Evolutionary conservation across 2,113 vertebrate genomes (phyloP), one percentile per base, ranked within the genome.

Genomic region (Malurus elegans): DNA sequence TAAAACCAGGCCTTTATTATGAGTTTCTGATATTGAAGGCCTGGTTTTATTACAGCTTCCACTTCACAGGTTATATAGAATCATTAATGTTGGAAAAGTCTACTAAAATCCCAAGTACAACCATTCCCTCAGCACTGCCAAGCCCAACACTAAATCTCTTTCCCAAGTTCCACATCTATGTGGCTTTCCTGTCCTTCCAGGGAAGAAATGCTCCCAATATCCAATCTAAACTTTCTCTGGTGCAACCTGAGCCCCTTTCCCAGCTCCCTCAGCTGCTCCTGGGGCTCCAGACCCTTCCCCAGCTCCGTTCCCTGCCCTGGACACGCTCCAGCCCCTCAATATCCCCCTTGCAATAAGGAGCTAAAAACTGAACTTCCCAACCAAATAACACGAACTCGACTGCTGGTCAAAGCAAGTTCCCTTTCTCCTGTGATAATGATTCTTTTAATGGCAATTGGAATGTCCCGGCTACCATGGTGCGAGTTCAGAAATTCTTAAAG

Each of bases 311-410:
- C 36, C 36, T 36, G 36, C 36, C n/a, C 61, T 53, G 45, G 24
- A 74, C 14, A 67, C 0, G 0, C 29, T 74, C 19, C 61, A 60
- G 45, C 13, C 54, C 8, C 61, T 60, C 45, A 4, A 1, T 5
- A 38, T 4, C 24, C 5, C 20, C 47, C 16, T 34, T 40, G 38
- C 2, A 14, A 1, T 29, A 12, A 45, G 13, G 29, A 5, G 19
- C 17, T 6, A 11, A 47, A 53, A 81, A 40, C n/a, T 67, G 38
- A 74, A 74, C 17, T 72, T 83, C 14, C 7, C 48, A 51, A 6
- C 6, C 42, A 66, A 83, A 20, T 28, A 45, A 58, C 20, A 31
- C 12, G 16, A 14, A 50, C 6, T 56, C 45, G 72, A 12, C 31
- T 66, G 21, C 40, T 80, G 18, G 4, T 16, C 36, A 84, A 67